phyloP scores from a whole-genome alignment of 2,113 vertebrate species.

The Tachuris rubrigastra region DNA sequence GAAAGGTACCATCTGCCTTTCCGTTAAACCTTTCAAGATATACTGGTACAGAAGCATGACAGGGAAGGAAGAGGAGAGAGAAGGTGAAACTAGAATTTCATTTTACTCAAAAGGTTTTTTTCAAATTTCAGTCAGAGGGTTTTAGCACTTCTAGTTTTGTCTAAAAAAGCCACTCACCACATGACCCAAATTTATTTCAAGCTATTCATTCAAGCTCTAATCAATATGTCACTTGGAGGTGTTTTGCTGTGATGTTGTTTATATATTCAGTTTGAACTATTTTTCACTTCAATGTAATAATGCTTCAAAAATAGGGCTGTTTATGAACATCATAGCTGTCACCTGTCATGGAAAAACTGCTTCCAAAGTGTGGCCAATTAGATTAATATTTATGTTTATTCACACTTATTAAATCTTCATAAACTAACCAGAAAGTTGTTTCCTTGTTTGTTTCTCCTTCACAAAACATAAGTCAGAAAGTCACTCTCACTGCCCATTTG shows the following conservation, averaged over 20 bases:
- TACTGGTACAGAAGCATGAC: background rate
- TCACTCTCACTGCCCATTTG: background rate
- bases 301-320: background rate
- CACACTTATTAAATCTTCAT: background rate
- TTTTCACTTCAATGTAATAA: constrained; percentile 7
- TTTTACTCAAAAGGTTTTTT: background rate
- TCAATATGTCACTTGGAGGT: constrained; percentile 29
- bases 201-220: constrained; percentile 36
- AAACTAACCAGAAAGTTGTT: background rate
- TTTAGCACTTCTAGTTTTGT: background rate
- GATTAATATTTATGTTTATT: constrained; percentile 46
- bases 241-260: background rate
- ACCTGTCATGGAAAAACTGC: constrained; percentile 20
- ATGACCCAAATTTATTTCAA: constrained; percentile 10
- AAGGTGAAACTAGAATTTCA: background rate
- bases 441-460: background rate
- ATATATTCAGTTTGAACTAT: constrained; percentile 22
- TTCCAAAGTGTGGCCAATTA: constrained; percentile 3
- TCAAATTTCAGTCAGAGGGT: background rate
- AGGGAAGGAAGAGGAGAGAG: background rate
- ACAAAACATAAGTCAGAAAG: constrained; percentile 22
- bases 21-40: background rate
- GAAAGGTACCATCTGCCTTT: background rate
- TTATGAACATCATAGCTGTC: constrained; percentile 36
- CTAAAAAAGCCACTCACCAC: background rate